These are phyloP conservation scores for Rhopalosiphum maidis DNA, from an alignment of 1,140 invertebrate species.

Conservation along the genomic window DNA sequence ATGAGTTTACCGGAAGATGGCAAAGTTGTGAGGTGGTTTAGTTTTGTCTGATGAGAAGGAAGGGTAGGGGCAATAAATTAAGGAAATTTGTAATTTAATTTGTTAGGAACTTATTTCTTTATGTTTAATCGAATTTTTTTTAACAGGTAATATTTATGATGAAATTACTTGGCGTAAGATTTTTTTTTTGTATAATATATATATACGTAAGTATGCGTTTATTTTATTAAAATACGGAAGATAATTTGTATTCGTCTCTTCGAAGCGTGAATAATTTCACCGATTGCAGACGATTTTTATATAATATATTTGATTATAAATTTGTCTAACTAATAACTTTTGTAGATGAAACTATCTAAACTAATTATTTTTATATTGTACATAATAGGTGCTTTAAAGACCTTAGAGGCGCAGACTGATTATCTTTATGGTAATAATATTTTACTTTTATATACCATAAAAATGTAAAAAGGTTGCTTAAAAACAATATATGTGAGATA, in stretches of 20 bases:
- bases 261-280: background rate
- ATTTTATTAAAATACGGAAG: background rate
- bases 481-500: background rate
- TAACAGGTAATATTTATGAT: background rate
- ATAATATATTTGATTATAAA: background rate
- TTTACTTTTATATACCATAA: background rate
- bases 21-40: too few relatives aligned
- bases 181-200: background rate
- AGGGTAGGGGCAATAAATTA: background rate
- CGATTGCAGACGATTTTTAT: background rate
- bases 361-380: background rate
- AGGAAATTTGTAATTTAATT: background rate
- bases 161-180: background rate
- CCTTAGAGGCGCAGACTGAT: background rate
- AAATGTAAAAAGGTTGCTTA: background rate
- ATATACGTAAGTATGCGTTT: background rate
- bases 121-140: background rate
- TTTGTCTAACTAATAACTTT: conserved; percentile 4
- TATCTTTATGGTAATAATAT: background rate
- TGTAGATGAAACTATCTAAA: background rate
- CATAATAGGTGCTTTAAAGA: background rate
- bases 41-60: background rate
- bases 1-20: background rate
- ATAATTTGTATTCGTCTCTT: background rate
- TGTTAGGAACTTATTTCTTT: background rate